These are phyloP conservation scores for Circaetus gallicus DNA, from an alignment of 2,113 vertebrate genomes.

Conservation along the genomic window DNA sequence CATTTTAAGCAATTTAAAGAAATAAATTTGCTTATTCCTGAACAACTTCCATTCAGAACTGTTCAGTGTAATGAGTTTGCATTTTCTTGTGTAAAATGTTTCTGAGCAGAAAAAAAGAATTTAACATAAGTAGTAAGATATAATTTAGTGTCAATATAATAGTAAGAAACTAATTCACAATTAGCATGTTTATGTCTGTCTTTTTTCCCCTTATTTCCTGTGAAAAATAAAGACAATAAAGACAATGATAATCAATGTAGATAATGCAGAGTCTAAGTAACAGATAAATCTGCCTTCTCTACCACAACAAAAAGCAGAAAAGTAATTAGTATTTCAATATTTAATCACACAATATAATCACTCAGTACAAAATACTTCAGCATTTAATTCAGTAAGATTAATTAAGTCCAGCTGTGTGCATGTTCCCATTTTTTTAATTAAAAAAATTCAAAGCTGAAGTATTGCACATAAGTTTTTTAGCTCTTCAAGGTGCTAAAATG, in stretches of 20 bases:
- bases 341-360: neutral
- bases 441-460: neutral
- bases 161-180: neutral
- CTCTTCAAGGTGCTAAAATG: neutral
- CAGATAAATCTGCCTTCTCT: neutral
- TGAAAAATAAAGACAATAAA: neutral
- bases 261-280: neutral
- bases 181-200: neutral
- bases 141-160: neutral
- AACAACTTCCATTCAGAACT: neutral
- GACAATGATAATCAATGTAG: neutral
- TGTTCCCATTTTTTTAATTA: neutral
- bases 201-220: neutral
- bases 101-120: neutral
- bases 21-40: neutral
- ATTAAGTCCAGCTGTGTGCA: neutral
- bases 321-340: neutral
- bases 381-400: neutral
- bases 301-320: neutral
- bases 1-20: neutral
- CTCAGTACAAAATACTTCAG: neutral
- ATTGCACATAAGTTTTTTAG: neutral
- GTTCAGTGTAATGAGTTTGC: neutral
- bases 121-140: neutral
- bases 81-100: neutral